These are phyloP conservation scores for Motacilla alba DNA, from an alignment of 2,113 vertebrate genomes.

Conservation along the genomic window DNA sequence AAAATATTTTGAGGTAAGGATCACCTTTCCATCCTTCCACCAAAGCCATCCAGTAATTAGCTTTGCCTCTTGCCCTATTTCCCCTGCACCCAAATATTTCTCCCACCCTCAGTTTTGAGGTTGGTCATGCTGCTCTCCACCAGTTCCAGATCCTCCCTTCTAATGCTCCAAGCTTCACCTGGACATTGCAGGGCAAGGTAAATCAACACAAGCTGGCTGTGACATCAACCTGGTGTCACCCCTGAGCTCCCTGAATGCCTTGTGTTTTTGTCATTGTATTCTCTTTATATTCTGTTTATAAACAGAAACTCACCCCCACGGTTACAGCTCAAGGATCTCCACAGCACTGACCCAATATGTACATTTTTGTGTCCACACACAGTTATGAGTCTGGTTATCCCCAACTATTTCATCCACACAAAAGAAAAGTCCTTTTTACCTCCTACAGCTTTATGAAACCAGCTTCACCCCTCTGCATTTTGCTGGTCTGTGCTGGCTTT, in stretches of 20 bases:
- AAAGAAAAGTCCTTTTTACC: not conserved
- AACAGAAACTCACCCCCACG: fast-evolving
- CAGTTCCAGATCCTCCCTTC: not conserved
- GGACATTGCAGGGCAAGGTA: not conserved
- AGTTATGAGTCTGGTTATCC: not conserved
- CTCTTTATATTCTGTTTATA: not conserved
- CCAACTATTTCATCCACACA: not conserved
- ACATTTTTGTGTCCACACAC: not conserved
- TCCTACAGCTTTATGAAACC: not conserved
- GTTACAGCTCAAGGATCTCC: not conserved
- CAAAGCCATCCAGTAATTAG: not conserved
- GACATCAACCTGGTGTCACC: not conserved
- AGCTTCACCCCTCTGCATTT: not conserved
- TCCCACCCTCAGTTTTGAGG: not conserved
- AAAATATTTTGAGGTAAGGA: not conserved
- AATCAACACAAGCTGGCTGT: not conserved
- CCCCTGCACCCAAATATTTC: not conserved
- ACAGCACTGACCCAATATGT: not conserved
- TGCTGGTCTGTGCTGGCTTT: not conserved
- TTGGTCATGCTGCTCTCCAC: not conserved
- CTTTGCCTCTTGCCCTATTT: not conserved
- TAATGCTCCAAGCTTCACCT: not conserved
- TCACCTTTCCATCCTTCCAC: not conserved
- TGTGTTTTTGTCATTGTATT: not conserved
- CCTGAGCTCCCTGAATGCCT: not conserved